Base-by-base conservation (phyloP, 2,797 vertebrate genomes). In the Rhabdophis nuchalis region DNA sequence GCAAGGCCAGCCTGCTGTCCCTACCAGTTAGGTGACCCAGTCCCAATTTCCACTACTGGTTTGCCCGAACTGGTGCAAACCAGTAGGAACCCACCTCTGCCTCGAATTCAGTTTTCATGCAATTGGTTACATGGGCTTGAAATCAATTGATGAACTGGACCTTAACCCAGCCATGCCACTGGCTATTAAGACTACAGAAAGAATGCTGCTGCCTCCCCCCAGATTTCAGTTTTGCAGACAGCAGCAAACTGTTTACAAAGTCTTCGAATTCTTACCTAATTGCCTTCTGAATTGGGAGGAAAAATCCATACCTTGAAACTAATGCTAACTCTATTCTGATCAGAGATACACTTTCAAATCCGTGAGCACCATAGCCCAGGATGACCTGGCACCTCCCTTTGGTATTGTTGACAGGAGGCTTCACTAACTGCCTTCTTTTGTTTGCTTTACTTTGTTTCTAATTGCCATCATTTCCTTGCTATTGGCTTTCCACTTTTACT, bases 391-490 rank as follows among this genome's bases (percentile, higher is more conserved):
- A 61, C 94, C 86, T 32, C 50, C 88, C 29, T 50, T 64, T 0
- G 4, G 18, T 87, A 87, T 57, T 58, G 32, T 13, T 57, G 86
- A 36, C 90, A 93, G 77, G 1, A 13, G 23, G 46, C 4, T 6
- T 87, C 1, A 8, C 56, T 29, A 36, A n/a, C 27, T 68, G 1
- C 25, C 16, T 32, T 54, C 1, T 25, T 56, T 36, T 23, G 32
- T 90, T 5, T 91, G 87, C 54, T 88, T 2, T 32, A 53, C 4
- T 87, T 93, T 87, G 41, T 2, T 27, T 27, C 16, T 86, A 90
- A 90, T 90, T 57, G 90, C 64, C 4, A 20, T 41, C 86, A 64
- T 32, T 94, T 92, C 86, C 68, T 90, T 91, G 32, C 85, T 89
- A n/a, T 5, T 72, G 32, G 54, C 8, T 54, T 46, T 11, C 11